These are phyloP conservation scores for Sphaeramia orbicularis DNA, from an alignment of 2,797 vertebrate genomes.

Conservation along the genomic window DNA sequence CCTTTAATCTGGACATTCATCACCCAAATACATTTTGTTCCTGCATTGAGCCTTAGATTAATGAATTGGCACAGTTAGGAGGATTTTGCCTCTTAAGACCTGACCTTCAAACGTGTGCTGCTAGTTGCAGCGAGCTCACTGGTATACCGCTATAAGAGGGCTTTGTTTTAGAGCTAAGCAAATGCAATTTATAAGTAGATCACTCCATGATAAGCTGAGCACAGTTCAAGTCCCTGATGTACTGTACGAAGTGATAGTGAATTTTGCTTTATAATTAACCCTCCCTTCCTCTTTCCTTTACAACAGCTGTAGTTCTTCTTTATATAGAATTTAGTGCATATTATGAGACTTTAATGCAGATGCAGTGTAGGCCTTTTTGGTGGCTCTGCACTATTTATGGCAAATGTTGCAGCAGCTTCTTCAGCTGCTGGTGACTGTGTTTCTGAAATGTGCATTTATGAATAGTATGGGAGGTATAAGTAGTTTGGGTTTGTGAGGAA, in stretches of 20 bases:
- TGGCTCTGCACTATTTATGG: too few relatives aligned
- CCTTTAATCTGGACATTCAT: conserved; percentile 76
- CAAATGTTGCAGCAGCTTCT: too few relatives aligned
- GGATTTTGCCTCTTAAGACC: conserved; percentile 70
- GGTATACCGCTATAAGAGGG: conserved; percentile 41
- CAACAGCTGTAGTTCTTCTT: background rate
- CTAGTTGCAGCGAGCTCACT: conserved; percentile 44
- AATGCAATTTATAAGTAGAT: conserved; percentile 20
- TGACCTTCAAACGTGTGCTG: conserved; percentile 76
- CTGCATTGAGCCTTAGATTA: conserved; percentile 72
- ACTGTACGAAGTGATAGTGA: background rate
- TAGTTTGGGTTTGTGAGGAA: too few relatives aligned
- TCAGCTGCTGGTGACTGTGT: too few relatives aligned
- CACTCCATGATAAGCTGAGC: conserved; percentile 16
- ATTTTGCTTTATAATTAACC: conserved; percentile 8
- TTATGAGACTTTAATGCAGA: background rate
- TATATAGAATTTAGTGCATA: background rate
- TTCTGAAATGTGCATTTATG: too few relatives aligned
- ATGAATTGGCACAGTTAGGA: conserved; percentile 74
- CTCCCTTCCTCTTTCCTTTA: background rate
- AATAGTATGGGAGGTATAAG: too few relatives aligned
- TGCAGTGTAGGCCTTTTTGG: too few relatives aligned
- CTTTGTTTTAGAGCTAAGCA: conserved; percentile 35
- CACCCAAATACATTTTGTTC: conserved; percentile 73
- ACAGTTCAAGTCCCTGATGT: background rate